phyloP scores from a whole-genome alignment of 1,140 invertebrate genomes.

The Notospermus geniculatus region DNA sequence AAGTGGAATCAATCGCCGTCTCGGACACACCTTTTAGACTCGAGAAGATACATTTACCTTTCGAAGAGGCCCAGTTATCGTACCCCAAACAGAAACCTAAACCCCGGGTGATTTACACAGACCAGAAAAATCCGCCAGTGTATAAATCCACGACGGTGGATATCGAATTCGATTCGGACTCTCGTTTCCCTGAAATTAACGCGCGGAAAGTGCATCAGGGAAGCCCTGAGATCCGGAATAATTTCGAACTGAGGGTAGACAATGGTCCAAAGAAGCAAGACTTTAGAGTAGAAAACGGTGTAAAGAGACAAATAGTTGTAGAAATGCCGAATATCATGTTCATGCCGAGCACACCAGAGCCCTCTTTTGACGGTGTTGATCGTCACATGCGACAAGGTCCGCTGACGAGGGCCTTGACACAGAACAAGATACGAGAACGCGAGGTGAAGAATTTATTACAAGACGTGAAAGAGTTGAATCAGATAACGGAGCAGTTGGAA shows the following conservation, averaged over 20 bases:
- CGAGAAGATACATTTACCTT: neutral
- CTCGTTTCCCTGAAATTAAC: neutral
- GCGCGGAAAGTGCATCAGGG: neutral
- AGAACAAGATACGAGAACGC: conserved; percentile 37
- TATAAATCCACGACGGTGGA: neutral
- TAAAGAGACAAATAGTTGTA: conserved; percentile 32
- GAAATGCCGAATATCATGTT: conserved; percentile 44
- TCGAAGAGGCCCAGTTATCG: neutral
- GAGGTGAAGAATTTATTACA: conserved; percentile 42
- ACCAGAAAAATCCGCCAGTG: neutral
- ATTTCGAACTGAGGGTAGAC: neutral
- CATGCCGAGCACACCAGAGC: conserved; percentile 33
- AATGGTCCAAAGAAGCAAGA: neutral
- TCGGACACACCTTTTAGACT: neutral
- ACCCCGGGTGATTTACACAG: neutral
- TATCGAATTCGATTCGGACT: neutral
- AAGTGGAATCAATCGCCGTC: no score
- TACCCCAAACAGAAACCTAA: neutral
- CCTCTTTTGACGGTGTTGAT: conserved; percentile 2
- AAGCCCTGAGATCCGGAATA: neutral
- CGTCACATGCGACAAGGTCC: neutral
- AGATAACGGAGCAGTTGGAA: conserved; percentile 27
- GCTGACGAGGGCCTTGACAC: conserved; percentile 35
- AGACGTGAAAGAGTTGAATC: conserved; percentile 44
- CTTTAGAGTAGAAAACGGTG: neutral